Evolutionary conservation across 1,140 invertebrate species (phyloP), one percentile per base, ranked within the genome.

Genomic region (Theocolax elegans): DNA sequence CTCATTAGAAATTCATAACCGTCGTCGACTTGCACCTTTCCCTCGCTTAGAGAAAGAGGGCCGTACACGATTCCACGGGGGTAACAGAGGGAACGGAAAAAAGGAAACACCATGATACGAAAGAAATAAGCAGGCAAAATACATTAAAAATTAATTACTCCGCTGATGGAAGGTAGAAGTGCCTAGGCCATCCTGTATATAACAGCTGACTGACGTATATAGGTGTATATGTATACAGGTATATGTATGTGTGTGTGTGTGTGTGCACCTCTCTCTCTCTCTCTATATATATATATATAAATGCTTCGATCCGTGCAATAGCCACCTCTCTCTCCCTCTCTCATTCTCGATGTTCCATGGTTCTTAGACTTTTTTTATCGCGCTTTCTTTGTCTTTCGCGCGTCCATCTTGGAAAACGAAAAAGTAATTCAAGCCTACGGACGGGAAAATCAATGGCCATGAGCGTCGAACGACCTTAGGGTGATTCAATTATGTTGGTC

Each of bases 81-180:
- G 27, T n/a, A 9, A 48, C 8, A 62, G 19, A 48, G 8, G 68
- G 73, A 59, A 25, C 71, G 74, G 79, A 80, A 83, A 83, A 81
- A 80, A 83, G 74, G 62, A 76, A 69, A 75, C 62, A 65, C 77
- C 78, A 77, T 81, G 81, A 84, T 85, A 83, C 80, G 82, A 86
- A 86, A 85, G 80, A 86, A 86, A 85, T 84, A 84, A 86, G 82
- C 83, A 81, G 81, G 80, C 53, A 84, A 86, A 86, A 82, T 85
- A 83, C 82, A 85, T 86, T 86, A 85, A 86, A 85, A 86, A 86
- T 86, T 85, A 86, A 86, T 86, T 85, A 86, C 83, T 84, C 80
- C 79, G 82, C 81, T 86, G 84, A 86, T 86, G 84, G 81, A 84
- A 85, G 80, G 81, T 84, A 84, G 83, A 83, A 83, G 83, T 83